phyloP scores from a whole-genome alignment of 2,888 invertebrate genomes.

The Oligia strigilis region DNA sequence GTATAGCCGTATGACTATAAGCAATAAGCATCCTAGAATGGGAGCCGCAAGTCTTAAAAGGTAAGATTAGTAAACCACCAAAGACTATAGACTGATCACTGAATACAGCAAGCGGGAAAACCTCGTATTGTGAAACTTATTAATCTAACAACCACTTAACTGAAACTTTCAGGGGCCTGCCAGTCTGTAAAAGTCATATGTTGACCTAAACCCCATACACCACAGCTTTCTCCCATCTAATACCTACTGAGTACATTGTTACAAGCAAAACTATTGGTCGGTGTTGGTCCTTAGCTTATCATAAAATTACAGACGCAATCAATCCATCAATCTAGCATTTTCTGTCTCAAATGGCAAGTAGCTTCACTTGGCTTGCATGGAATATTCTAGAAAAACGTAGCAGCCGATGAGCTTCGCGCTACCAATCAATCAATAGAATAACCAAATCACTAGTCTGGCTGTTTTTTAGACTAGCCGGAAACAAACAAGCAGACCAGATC shows the following conservation, averaged over 20 bases:
- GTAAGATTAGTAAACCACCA: not conserved
- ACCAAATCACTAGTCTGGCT: not conserved
- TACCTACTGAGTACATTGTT: not conserved
- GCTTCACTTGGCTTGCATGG: not conserved
- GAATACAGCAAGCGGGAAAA: not conserved
- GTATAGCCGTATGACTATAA: not conserved
- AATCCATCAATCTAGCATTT: not conserved
- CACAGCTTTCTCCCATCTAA: not conserved
- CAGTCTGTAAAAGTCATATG: not conserved
- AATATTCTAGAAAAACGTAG: not conserved
- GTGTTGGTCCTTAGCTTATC: not conserved
- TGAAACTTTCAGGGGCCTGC: not conserved
- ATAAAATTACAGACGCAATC: not conserved
- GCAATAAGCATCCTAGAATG: not conserved
- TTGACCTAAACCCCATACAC: not conserved
- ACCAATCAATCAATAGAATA: conserved; percentile 3
- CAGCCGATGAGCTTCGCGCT: not conserved
- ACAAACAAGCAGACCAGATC: not conserved
- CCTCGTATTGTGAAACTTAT: not conserved
- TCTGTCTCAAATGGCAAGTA: not conserved
- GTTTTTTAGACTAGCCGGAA: not conserved
- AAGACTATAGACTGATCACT: not conserved
- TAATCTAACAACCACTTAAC: not conserved
- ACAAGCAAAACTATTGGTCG: not conserved
- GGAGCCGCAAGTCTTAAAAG: not conserved